Percentiles rank a stretch among this genome's conserved stretches.
Conservation (phyloP, 1,140 invertebrate genomes). For the Listronotus oregonensis region DNA sequence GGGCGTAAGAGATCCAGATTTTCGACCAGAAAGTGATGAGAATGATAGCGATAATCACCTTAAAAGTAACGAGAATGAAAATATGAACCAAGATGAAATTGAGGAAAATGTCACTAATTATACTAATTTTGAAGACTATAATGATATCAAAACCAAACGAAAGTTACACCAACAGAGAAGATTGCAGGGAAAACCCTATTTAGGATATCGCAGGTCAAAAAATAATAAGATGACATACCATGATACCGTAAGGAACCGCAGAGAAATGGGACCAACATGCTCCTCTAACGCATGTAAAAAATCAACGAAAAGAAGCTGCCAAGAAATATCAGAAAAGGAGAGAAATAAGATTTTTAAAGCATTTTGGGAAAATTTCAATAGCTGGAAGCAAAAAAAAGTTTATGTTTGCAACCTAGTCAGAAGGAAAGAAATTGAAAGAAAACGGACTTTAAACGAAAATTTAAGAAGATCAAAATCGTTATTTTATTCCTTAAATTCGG, state of each 20-base stretch:
- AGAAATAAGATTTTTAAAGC: neutral
- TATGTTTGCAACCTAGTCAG: neutral
- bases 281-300: neutral
- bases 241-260: neutral
- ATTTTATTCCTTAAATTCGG: neutral
- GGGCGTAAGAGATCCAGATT: too few species aligned
- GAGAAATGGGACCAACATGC: neutral
- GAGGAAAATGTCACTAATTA: too few species aligned
- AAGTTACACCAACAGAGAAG: neutral
- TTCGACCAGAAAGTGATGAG: too few species aligned
- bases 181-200: neutral
- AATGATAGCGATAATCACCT: too few species aligned
- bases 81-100: too few species aligned
- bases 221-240: neutral
- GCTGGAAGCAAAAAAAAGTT: conserved; percentile 2
- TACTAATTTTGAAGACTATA: too few species aligned
- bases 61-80: too few species aligned
- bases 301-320: neutral
- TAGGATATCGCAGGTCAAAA: neutral
- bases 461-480: neutral
- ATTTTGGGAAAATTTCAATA: conserved; percentile 5
- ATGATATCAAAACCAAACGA: conserved; percentile 5
- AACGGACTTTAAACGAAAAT: neutral
- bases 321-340: neutral
- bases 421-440: neutral